These are phyloP conservation scores for Gymnopithys bicolor DNA, from an alignment of 2,797 vertebrate species.

Conservation along the genomic window DNA sequence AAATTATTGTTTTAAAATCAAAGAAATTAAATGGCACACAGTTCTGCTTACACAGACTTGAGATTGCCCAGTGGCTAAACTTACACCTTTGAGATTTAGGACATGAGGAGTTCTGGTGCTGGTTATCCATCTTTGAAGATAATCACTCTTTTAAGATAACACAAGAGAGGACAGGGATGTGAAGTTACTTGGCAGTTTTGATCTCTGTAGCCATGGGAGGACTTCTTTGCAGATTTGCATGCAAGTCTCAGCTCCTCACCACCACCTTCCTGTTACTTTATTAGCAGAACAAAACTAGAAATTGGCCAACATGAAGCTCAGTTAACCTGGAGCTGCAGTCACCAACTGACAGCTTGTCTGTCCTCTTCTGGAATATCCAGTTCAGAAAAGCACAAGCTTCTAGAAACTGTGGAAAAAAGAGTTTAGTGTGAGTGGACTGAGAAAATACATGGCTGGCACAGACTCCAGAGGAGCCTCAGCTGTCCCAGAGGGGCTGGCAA, in stretches of 20 bases:
- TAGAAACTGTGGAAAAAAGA: not conserved
- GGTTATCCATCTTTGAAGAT: not conserved
- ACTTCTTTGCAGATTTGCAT: not conserved
- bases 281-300: not conserved
- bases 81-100: not conserved
- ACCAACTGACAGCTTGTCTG: not conserved
- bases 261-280: not conserved
- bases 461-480: not conserved
- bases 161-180: not conserved
- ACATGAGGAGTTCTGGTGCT: not conserved
- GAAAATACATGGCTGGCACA: not conserved
- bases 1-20: constrained; percentile 40
- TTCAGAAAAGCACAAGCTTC: not conserved
- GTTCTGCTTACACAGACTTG: not conserved
- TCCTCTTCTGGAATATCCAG: not conserved
- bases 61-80: not conserved
- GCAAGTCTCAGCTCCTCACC: not conserved
- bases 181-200: not conserved
- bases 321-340: not conserved
- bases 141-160: not conserved
- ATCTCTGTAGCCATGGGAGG: not conserved
- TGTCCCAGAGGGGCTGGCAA: not conserved
- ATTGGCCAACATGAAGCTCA: not conserved
- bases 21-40: not conserved
- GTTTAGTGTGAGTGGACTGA: not conserved